These are phyloP conservation scores for Rhea pennata DNA, from an alignment of 2,113 vertebrate genomes.

Conservation along the genomic window DNA sequence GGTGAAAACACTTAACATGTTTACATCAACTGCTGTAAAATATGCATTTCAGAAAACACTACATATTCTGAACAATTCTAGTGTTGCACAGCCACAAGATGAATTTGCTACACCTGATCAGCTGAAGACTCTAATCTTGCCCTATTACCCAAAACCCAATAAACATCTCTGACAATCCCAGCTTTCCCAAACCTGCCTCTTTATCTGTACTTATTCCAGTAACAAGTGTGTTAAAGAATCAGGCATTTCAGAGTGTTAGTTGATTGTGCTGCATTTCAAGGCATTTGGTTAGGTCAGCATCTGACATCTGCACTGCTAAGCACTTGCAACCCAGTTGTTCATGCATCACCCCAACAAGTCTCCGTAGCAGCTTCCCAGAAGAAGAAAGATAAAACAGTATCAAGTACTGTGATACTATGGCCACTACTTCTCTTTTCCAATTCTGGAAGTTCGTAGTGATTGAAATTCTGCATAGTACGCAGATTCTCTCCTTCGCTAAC, in stretches of 20 bases:
- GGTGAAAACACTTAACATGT: background rate
- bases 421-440: conserved; percentile 58
- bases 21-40: background rate
- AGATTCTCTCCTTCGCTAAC: background rate
- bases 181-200: background rate
- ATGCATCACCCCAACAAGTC: conserved; percentile 65
- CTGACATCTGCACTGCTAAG: conserved; percentile 58
- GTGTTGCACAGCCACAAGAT: background rate
- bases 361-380: conserved; percentile 42
- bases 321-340: conserved; percentile 56
- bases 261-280: conserved; percentile 66
- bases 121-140: background rate
- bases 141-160: background rate
- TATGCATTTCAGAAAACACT: background rate
- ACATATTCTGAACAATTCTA: background rate
- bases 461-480: background rate
- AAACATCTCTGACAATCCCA: background rate
- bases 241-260: conserved; percentile 43
- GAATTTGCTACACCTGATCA: background rate
- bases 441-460: background rate
- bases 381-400: conserved; percentile 46
- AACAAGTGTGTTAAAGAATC: conserved; percentile 29
- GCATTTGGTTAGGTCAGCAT: conserved; percentile 67
- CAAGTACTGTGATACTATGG: conserved; percentile 65
- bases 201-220: background rate